phyloP scores from a whole-genome alignment of 1,140 invertebrate species.

The Pseudomyrmex gracilis region DNA sequence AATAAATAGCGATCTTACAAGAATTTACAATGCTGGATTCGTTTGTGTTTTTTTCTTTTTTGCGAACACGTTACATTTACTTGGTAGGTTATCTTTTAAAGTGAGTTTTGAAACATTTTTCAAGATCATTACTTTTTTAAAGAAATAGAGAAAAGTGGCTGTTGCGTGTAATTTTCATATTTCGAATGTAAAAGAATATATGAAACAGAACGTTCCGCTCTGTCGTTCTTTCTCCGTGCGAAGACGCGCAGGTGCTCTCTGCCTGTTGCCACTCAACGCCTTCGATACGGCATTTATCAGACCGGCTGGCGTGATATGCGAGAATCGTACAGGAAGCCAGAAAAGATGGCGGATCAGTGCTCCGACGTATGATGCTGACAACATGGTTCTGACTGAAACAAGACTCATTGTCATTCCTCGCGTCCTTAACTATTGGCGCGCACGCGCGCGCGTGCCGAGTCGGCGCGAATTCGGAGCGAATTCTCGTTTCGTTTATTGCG shows the following conservation, averaged over 20 bases:
- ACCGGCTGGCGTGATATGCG: constrained; percentile 57
- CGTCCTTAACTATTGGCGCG: background rate
- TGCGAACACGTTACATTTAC: too few relatives aligned
- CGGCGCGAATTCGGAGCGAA: constrained; percentile 11
- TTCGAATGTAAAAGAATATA: background rate
- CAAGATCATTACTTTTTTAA: too few relatives aligned
- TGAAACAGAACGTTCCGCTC: background rate
- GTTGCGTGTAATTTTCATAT: background rate
- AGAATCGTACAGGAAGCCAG: constrained; percentile 38
- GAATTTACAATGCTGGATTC: background rate
- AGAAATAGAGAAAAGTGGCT: too few relatives aligned
- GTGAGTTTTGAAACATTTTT: too few relatives aligned
- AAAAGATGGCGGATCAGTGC: constrained; percentile 46
- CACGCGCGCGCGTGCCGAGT: background rate
- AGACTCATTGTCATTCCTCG: background rate
- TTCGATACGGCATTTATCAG: constrained; percentile 41
- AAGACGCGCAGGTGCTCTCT: constrained; percentile 28
- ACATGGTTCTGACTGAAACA: constrained; percentile 22
- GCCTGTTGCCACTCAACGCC: background rate
- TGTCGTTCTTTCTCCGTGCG: background rate
- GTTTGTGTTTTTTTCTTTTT: too few relatives aligned
- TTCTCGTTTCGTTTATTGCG: constrained; percentile 41
- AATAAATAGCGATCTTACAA: background rate
- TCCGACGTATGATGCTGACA: constrained; percentile 17
- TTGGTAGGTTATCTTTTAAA: too few relatives aligned